phyloP scores from a whole-genome alignment of 2,797 vertebrate species.

The Uromys caudimaculatus region DNA sequence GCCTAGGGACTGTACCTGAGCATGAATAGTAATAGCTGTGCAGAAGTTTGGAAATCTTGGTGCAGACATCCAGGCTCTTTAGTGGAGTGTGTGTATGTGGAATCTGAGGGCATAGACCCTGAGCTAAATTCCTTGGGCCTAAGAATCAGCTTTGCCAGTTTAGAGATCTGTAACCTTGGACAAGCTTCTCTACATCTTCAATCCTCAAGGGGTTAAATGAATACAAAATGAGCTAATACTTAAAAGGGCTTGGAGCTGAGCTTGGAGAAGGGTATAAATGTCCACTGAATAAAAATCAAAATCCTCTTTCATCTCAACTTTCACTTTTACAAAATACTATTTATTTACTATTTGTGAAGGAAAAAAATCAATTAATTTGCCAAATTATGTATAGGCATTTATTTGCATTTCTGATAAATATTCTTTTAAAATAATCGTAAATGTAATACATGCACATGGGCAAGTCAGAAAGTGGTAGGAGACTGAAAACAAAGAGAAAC shows the following conservation, averaged over 20 bases:
- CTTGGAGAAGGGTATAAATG: neutral
- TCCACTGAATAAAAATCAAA: neutral
- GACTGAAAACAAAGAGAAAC: neutral
- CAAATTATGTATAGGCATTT: neutral
- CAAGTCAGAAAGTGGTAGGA: slow-evolving; percentile 20
- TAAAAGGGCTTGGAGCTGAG: neutral
- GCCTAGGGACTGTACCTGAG: neutral
- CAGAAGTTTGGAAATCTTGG: neutral
- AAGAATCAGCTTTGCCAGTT: neutral
- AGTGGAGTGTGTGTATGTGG: neutral
- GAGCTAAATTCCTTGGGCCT: neutral
- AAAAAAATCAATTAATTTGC: neutral
- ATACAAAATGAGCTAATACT: neutral
- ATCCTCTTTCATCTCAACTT: slow-evolving; percentile 14
- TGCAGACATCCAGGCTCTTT: neutral
- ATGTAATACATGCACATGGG: neutral
- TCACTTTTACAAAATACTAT: slow-evolving; percentile 31
- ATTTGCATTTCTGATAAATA: slow-evolving; percentile 32
- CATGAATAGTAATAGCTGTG: neutral
- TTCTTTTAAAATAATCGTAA: slow-evolving; percentile 15
- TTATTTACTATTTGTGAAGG: neutral
- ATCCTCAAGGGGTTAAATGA: neutral
- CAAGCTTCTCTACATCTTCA: neutral
- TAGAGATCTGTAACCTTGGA: neutral
- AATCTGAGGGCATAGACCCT: neutral